Evolutionary conservation across 2,888 invertebrate species (phyloP).

Genomic region (Lymantria dispar): DNA sequence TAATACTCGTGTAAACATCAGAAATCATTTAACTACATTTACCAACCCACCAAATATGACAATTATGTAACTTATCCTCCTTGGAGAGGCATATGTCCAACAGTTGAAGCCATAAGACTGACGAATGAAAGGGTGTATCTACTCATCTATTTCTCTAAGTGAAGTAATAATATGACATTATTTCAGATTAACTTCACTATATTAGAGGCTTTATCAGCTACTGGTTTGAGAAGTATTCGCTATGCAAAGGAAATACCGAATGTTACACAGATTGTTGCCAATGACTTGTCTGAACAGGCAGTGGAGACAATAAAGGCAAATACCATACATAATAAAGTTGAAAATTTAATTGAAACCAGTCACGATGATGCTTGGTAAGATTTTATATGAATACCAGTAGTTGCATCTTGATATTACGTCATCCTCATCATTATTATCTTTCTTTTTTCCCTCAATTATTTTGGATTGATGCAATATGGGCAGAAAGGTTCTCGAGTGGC

Average conservation of each 20-base stretch:
- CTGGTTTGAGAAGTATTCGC: conserved; percentile 96
- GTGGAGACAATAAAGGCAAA: conserved; percentile 94
- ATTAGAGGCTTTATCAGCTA: conserved; percentile 97
- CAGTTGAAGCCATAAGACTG: too few species aligned
- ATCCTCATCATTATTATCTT: too few species aligned
- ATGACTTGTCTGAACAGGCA: conserved; percentile 93
- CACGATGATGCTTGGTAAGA: conserved; percentile 94
- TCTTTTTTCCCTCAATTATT: too few species aligned
- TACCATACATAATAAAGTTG: conserved; percentile 88
- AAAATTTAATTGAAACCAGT: conserved; percentile 87
- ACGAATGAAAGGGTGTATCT: not conserved
- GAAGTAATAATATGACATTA: not conserved
- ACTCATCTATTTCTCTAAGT: not conserved
- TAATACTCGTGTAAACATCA: too few species aligned
- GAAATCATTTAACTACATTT: too few species aligned
- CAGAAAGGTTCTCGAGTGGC: too few species aligned
- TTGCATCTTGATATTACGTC: too few species aligned
- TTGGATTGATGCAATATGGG: too few species aligned
- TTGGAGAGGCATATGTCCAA: too few species aligned
- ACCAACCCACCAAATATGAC: too few species aligned
- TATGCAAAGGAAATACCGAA: conserved; percentile 97
- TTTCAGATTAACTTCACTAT: conserved; percentile 84
- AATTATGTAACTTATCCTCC: too few species aligned
- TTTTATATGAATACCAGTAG: not conserved
- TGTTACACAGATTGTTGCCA: conserved; percentile 92